Conservation (phyloP, 1,140 invertebrate species). For the Drosophila pachea region DNA sequence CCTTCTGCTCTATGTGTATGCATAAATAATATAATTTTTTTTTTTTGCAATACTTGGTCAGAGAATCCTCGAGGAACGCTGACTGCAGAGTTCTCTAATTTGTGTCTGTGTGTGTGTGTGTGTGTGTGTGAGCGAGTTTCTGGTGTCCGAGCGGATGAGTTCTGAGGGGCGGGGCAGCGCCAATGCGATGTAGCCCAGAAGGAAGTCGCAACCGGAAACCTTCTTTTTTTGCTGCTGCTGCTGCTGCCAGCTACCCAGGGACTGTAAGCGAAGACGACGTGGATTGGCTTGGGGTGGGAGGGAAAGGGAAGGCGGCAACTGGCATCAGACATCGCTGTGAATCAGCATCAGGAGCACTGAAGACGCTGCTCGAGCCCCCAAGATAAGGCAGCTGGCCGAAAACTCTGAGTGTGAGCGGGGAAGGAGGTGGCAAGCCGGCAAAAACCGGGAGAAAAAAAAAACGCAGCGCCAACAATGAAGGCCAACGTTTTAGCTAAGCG, state of each 20-base stretch:
- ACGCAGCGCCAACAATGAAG: conserved; percentile 57
- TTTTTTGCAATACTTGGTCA: conserved; percentile 50
- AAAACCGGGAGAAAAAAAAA: conserved; percentile 38
- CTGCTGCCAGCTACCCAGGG: conserved; percentile 41
- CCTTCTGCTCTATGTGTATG: not conserved
- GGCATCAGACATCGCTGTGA: conserved; percentile 42
- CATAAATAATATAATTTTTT: conserved; percentile 20
- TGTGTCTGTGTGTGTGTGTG: conserved; percentile 64
- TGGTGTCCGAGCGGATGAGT: conserved; percentile 52
- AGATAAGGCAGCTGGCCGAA: conserved; percentile 50
- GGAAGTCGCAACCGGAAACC: conserved; percentile 75
- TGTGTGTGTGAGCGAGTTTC: no score
- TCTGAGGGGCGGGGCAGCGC: not conserved
- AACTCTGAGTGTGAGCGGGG: conserved; percentile 42
- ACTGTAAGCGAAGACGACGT: conserved; percentile 48
- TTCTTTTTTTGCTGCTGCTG: conserved; percentile 49
- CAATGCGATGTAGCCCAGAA: conserved; percentile 40
- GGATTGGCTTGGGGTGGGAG: not conserved
- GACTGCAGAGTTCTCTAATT: conserved; percentile 67
- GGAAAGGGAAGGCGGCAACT: not conserved
- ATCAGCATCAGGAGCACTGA: conserved; percentile 44
- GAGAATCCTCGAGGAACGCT: conserved; percentile 28
- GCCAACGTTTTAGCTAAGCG: conserved; percentile 63
- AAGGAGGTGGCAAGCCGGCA: not conserved
- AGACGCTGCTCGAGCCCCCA: conserved; percentile 31